phyloP scores from a whole-genome alignment of 2,113 vertebrate genomes.

The Chascanopsetta lugubris region DNA sequence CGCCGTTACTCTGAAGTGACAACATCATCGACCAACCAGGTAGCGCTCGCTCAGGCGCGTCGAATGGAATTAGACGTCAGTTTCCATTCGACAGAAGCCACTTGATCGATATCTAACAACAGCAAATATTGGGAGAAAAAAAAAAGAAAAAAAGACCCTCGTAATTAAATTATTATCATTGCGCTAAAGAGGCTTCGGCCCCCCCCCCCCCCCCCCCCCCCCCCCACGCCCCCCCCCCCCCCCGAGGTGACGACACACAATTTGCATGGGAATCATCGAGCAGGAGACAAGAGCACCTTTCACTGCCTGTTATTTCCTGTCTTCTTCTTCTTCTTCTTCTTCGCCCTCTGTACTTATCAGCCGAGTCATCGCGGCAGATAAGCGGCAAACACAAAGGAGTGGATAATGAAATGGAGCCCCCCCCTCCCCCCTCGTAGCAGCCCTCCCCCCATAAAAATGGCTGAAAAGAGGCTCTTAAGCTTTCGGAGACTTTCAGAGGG shows the following conservation, averaged over 20 bases:
- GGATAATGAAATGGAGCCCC: conserved; percentile 53
- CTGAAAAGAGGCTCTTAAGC: conserved; percentile 38
- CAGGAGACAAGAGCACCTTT: conserved; percentile 3
- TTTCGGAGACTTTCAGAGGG: conserved; percentile 44
- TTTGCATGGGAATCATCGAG: background rate
- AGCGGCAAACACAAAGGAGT: conserved; percentile 31
- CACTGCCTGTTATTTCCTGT: conserved; percentile 3
- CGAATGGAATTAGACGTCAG: background rate
- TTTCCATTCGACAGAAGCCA: background rate
- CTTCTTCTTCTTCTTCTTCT: background rate
- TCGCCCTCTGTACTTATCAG: conserved; percentile 13
- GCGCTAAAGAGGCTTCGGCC: too few species aligned
- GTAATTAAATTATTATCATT: too few species aligned
- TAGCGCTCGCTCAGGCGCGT: conserved; percentile 9
- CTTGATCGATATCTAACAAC: background rate
- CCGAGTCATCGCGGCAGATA: conserved; percentile 23
- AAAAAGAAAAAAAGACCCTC: too few species aligned
- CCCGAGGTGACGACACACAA: background rate
- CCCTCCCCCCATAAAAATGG: conserved; percentile 61
- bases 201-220: too few species aligned
- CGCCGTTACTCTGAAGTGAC: conserved; percentile 3
- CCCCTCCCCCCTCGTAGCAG: too few species aligned
- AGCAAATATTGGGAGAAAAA: too few species aligned
- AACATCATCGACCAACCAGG: conserved; percentile 4
- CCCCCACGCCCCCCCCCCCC: too few species aligned